phyloP scores from a whole-genome alignment of 2,113 vertebrate species.

The Xyrauchen texanus region DNA sequence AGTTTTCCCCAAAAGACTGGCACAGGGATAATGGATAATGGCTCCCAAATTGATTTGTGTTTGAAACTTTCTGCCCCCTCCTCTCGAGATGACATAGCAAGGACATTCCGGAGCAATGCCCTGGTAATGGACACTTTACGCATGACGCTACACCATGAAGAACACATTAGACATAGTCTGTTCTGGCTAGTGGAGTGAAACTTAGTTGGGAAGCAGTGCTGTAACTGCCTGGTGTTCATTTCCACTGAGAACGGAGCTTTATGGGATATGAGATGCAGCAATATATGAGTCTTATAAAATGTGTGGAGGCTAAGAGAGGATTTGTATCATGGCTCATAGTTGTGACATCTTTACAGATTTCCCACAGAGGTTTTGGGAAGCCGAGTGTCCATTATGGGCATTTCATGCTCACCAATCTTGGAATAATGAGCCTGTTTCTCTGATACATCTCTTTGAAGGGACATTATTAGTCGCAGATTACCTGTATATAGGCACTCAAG shows the following conservation, averaged over 20 bases:
- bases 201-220: neutral
- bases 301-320: no score
- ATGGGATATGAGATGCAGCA: constrained; percentile 23
- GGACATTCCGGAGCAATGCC: constrained; percentile 63
- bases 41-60: constrained; percentile 19
- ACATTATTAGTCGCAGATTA: no score
- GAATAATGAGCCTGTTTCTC: no score
- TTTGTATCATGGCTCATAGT: no score
- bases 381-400: no score
- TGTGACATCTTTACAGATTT: no score
- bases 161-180: constrained; percentile 65
- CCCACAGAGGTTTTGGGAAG: no score
- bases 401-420: no score
- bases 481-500: no score
- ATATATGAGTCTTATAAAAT: constrained; percentile 18
- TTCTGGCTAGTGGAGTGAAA: constrained; percentile 11
- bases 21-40: constrained; percentile 17
- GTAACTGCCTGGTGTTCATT: neutral
- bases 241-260: neutral
- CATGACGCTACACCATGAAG: constrained; percentile 68
- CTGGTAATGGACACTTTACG: constrained; percentile 73
- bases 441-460: no score
- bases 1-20: no score
- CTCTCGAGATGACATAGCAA: constrained; percentile 69
- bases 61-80: constrained; percentile 39